Evolutionary conservation across 2,888 invertebrate genomes (phyloP).

Genomic region (Eupithecia dodoneata): DNA sequence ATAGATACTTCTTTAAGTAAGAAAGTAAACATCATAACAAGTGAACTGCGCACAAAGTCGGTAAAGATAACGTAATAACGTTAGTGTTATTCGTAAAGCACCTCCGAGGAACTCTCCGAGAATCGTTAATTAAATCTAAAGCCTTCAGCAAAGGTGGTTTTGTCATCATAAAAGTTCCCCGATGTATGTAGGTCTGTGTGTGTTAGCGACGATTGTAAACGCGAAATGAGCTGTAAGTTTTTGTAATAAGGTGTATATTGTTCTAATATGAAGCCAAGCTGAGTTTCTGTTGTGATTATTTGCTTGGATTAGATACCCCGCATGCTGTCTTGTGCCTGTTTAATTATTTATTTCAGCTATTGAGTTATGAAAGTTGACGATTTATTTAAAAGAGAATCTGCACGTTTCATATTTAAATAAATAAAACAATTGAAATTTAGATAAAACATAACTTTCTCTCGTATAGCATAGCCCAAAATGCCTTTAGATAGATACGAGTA

Average conservation of each 20-base stretch:
- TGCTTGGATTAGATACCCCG: conserved; percentile 62
- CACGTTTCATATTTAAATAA: background rate
- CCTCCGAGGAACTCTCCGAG: conserved; percentile 61
- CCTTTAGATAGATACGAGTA: conserved; percentile 53
- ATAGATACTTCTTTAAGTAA: background rate
- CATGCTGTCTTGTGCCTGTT: conserved; percentile 51
- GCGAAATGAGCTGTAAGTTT: conserved; percentile 44
- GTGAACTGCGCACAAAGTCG: background rate
- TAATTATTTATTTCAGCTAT: conserved; percentile 48
- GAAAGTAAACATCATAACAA: background rate
- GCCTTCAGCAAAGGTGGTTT: conserved; percentile 65
- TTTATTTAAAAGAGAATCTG: background rate
- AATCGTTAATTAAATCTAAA: conserved; percentile 72
- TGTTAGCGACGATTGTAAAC: conserved; percentile 19
- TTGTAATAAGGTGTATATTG: conserved; percentile 39
- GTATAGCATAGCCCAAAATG: background rate
- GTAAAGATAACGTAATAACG: conserved; percentile 24
- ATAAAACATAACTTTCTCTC: background rate
- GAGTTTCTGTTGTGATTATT: conserved; percentile 58
- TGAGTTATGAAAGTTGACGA: conserved; percentile 37
- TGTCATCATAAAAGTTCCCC: conserved; percentile 68
- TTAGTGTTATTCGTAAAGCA: conserved; percentile 50
- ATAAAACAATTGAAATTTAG: background rate
- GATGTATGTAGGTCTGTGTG: conserved; percentile 54
- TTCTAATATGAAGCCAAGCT: conserved; percentile 49